Evolutionary conservation across 2,888 invertebrate species (phyloP).

Genomic region (Scaptomyza caliginosa): DNA sequence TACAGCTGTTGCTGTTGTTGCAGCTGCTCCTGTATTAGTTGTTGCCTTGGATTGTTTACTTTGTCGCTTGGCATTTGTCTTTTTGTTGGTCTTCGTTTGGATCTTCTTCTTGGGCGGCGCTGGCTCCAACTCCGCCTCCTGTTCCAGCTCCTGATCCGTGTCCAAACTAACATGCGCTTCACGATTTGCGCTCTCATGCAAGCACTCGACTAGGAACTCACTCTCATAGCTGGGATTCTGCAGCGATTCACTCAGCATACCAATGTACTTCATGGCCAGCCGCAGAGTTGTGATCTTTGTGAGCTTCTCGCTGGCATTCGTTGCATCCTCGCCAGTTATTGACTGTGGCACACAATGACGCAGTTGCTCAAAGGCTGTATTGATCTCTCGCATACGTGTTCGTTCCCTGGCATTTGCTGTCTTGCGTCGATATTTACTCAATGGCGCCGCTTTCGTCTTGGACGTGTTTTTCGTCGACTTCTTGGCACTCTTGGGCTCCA

Average conservation of each 20-base stretch:
- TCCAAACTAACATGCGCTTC: constrained; percentile 46
- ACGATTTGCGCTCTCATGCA: constrained; percentile 64
- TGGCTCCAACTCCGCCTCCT: constrained; percentile 25
- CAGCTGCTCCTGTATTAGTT: constrained; percentile 2
- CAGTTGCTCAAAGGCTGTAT: constrained; percentile 93
- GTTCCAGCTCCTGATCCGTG: constrained; percentile 34
- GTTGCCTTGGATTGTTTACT: constrained; percentile 41
- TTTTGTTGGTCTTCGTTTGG: constrained; percentile 44
- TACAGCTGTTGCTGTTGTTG: constrained; percentile 5
- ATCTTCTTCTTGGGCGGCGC: constrained; percentile 42
- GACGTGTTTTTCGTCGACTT: constrained; percentile 71
- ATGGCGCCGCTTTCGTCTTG: constrained; percentile 88
- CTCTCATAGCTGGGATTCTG: constrained; percentile 83
- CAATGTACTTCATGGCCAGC: constrained; percentile 94
- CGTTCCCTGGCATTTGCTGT: constrained; percentile 95
- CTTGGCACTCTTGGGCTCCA: constrained; percentile 1
- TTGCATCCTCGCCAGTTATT: constrained; percentile 80
- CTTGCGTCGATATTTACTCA: constrained; percentile 95
- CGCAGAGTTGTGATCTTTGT: constrained; percentile 95
- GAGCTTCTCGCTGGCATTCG: constrained; percentile 89
- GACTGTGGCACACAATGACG: constrained; percentile 89
- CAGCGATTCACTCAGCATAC: constrained; percentile 89
- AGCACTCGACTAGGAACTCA: constrained; percentile 76
- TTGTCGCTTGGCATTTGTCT: constrained; percentile 53
- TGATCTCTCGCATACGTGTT: constrained; percentile 95